Conservation (phyloP, 2,113 vertebrate species). For the Microcebus ravelobensis region DNA sequence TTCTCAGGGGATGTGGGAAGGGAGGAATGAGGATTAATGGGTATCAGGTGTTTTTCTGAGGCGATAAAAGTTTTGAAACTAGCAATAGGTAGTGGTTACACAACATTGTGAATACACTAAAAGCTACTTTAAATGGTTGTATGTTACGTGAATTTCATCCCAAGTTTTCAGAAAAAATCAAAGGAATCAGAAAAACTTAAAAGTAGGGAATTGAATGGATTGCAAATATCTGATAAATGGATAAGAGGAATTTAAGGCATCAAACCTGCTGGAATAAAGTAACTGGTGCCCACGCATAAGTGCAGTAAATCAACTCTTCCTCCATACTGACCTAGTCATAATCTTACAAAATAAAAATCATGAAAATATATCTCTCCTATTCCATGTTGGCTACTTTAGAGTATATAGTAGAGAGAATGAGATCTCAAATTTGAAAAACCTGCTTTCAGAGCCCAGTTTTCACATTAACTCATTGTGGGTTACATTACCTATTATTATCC, state of each 20-base stretch:
- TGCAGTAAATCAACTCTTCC: neutral
- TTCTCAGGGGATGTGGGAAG: neutral
- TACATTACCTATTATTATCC: neutral
- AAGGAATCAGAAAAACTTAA: neutral
- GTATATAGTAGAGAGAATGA: neutral
- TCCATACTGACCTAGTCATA: neutral
- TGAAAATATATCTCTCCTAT: neutral
- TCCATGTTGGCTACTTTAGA: neutral
- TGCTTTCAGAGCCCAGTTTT: neutral
- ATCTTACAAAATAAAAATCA: neutral
- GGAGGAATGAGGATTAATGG: neutral
- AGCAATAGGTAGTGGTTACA: neutral
- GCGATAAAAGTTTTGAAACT: neutral
- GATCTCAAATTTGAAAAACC: constrained; percentile 4
- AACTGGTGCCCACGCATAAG: neutral
- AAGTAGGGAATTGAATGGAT: neutral
- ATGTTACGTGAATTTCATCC: neutral
- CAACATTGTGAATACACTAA: neutral
- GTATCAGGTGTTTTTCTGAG: neutral
- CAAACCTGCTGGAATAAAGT: neutral
- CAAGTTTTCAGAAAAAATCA: neutral
- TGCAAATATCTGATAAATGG: neutral
- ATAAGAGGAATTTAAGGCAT: neutral
- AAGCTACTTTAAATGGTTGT: neutral
- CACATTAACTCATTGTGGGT: neutral